Evolutionary conservation across 2,113 vertebrate species (phyloP), one percentile per base, ranked within the genome.

Genomic region (Manacus vitellinus): DNA sequence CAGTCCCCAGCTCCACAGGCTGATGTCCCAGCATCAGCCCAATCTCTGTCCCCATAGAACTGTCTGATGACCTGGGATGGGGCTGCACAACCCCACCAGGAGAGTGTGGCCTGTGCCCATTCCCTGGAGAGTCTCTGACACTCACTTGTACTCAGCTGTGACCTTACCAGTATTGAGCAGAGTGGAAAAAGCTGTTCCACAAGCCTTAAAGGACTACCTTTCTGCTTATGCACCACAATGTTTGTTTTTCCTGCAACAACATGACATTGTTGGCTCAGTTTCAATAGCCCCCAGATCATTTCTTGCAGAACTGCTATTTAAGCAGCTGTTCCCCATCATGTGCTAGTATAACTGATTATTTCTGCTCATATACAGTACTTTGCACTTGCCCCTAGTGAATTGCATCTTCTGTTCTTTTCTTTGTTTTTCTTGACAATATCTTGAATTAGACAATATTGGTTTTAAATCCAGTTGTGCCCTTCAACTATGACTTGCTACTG

Each of bases 261-360:
- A 54, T 62, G 79, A 70, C 49, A 35, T 62, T 83, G 28, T 76
- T 93, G 94, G 94, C 92, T 95, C 63, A 54, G 6, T 94, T 96
- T 88, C 95, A 95, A 71, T 85, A 88, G 41, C n/a, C 88, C 49
- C 63, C 20, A 54, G 71, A 94, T 84, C 24, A 83, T 51, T 88
- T 95, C 59, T 95, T 97, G 92, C 71, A 94, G 82, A 95, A 80
- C 43, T 80, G 75, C 71, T 92, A n/a, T 94, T 97, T 92, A 90
- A 93, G 75, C 92, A 96, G 82, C 92, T 93, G 82, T 90, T 97
- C 59, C 63, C 51, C 75, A 46, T 86, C 79, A 93, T 30, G 72
- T 90, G 85, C 51, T 89, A 41, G 21, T 77, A 78, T 79, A 88
- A 82, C 41, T 0, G 0, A 88, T 90, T 88, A 66, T 81, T 94